Conservation (phyloP, 2,797 vertebrate species). For the Aselliscus stoliczkanus region DNA sequence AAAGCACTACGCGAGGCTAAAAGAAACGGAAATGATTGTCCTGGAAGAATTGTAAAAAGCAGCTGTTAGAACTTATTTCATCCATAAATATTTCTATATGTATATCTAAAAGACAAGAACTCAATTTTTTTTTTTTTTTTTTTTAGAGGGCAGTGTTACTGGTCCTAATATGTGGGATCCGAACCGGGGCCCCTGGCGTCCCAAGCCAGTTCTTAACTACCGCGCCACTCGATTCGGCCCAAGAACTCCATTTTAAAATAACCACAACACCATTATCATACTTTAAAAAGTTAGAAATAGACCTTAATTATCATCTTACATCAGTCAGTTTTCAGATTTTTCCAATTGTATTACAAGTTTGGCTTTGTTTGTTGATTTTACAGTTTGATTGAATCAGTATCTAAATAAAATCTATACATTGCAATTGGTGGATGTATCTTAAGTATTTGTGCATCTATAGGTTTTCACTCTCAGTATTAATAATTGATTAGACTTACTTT, state of each 20-base stretch:
- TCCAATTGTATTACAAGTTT: background rate
- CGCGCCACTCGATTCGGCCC: no score
- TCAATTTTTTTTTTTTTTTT: no score
- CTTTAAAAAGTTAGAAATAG: background rate
- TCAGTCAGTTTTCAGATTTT: slow-evolving; percentile 5
- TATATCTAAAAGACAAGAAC: background rate
- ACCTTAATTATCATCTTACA: background rate
- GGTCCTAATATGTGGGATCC: no score
- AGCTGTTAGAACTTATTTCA: background rate
- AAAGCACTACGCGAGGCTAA: background rate
- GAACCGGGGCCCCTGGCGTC: no score
- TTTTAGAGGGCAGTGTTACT: no score
- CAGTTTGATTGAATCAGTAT: background rate
- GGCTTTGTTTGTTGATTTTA: background rate
- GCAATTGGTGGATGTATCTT: background rate
- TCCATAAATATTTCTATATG: background rate
- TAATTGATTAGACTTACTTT: slow-evolving; percentile 1
- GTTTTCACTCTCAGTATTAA: background rate
- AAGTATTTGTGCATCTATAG: background rate
- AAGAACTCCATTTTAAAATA: background rate
- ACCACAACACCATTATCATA: background rate
- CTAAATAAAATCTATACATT: background rate
- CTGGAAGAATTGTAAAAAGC: background rate
- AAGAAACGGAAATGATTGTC: slow-evolving; percentile 11
- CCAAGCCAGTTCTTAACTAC: no score